A percentile compares a stretch with the other conserved stretches of the same genome.
Evolutionary conservation across 2,113 vertebrate genomes (phyloP).

Genomic region (Columbina picui): DNA sequence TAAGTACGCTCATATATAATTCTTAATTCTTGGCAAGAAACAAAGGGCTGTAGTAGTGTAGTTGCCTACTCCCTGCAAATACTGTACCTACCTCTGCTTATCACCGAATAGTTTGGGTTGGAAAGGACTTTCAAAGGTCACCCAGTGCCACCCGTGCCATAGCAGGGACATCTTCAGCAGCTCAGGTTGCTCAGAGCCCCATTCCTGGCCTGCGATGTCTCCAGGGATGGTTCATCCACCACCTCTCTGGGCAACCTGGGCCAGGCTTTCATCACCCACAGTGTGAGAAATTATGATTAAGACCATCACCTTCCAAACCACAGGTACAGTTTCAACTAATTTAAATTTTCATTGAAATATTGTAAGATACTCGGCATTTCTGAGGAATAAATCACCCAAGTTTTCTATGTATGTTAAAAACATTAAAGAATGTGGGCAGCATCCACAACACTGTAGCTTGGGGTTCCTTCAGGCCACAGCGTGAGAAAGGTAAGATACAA

Average conservation of each 20-base stretch:
- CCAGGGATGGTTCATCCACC: no score
- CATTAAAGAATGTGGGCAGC: neutral
- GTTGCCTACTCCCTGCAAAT: neutral
- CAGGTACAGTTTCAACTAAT: neutral
- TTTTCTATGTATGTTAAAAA: neutral
- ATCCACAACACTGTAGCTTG: neutral
- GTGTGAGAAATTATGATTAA: no score
- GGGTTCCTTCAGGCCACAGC: neutral
- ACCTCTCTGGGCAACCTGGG: no score
- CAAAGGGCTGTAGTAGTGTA: neutral
- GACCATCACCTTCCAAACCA: neutral
- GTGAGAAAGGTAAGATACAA: neutral
- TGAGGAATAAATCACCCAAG: neutral
- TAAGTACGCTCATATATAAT: neutral
- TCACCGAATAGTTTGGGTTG: no score
- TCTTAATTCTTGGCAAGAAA: neutral
- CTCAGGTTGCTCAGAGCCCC: no score
- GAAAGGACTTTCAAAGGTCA: no score
- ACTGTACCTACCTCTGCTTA: neutral
- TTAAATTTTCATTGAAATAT: neutral
- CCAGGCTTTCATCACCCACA: no score
- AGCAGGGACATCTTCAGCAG: no score
- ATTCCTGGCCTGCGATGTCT: no score
- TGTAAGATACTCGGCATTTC: neutral
- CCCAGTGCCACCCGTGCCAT: no score